Evolutionary conservation across 2,888 invertebrate genomes (phyloP), one percentile per base, ranked within the genome.

Genomic region (Entomobrya multifasciata): DNA sequence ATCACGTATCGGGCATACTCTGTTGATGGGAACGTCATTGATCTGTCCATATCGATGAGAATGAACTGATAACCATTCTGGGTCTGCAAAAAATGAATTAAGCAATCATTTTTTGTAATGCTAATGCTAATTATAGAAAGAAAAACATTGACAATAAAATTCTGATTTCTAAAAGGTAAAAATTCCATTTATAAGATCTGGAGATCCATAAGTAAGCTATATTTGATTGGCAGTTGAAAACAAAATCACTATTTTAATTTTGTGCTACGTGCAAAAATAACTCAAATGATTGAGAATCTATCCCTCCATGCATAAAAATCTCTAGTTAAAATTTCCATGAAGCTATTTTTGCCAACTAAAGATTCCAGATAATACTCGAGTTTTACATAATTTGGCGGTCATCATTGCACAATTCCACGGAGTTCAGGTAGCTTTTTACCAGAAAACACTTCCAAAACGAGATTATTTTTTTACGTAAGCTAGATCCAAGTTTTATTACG

Each of bases 11-110:
- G 94, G 88, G 97, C 96, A 93, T 97, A 97, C 93, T 97, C 97
- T 88, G 96, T 96, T 0, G 97, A 96, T 27, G 97, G 97, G 93
- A 97, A 97, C 92, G 97, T 96, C 57, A 97, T 94, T 92, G 96
- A 97, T 90, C 97, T 95, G 60, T 91, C 91, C 86, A 91, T 84
- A 17, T 91, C 90, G n/a, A 89, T 86, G 20, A 91, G 49, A 60
- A 91, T 89, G 76, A 91, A 91, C 57, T 91, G 90, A 47, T 89
- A 88, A 11, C 91, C 91, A n/a, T 88, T 87, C 11, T 89, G 78
- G 15, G 91, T 89, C 90, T 82, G 74, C 25, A 60, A 60, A 36
- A 52, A 76, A 22, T 5, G 13, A 11, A 47, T 5, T 20, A n/a
- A n/a, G n/a, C n/a, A n/a, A n/a, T n/a, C n/a, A n/a, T n/a, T n/a